Conservation (phyloP, 2,113 vertebrate genomes). For the Casuarius casuarius region DNA sequence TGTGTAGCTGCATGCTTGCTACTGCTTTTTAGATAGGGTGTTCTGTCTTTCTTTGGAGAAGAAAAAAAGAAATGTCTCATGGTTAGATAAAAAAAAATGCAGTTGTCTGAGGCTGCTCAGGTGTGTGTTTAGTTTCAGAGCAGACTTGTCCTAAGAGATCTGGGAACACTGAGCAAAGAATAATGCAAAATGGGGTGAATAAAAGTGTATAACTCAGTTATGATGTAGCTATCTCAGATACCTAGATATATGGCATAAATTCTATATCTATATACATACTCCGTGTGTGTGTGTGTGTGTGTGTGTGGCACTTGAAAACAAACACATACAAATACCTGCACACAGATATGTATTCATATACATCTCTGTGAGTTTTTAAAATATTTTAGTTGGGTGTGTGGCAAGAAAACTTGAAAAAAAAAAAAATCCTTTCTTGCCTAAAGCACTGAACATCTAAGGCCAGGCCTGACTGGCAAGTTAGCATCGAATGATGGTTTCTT, state of each 20-base stretch:
- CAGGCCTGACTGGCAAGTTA: neutral
- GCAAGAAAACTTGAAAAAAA: neutral
- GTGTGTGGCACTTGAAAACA: neutral
- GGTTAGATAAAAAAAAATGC: neutral
- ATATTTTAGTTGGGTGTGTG: neutral
- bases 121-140: neutral
- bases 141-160: neutral
- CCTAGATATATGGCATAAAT: neutral
- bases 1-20: neutral
- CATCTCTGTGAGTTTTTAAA: neutral
- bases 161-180: neutral
- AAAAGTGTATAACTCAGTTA: neutral
- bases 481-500: neutral
- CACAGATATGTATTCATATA: neutral
- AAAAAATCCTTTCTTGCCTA: neutral
- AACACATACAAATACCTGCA: neutral
- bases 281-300: neutral
- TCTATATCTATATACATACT: neutral
- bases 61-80: neutral
- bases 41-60: neutral
- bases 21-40: neutral
- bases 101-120: rapidly evolving
- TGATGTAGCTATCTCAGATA: neutral
- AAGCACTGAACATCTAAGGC: conserved; percentile 10
- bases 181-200: neutral